phyloP scores from a whole-genome alignment of 1,140 invertebrate species.

The Trissolcus basalis region DNA sequence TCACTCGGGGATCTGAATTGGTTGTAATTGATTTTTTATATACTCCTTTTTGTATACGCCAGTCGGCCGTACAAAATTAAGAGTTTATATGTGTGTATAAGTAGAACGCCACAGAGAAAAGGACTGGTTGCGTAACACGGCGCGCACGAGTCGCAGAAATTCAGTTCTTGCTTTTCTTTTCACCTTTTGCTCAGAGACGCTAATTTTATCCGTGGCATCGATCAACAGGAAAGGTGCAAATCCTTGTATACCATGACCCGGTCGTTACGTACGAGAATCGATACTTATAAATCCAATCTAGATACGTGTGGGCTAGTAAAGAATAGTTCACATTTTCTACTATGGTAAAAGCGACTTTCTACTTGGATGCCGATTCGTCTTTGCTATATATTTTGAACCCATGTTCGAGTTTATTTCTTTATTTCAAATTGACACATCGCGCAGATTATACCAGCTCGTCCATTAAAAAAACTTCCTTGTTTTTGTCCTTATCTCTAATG shows the following conservation, averaged over 20 bases:
- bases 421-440: constrained; percentile 11
- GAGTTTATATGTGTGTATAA: constrained; percentile 23
- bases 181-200: constrained; percentile 54
- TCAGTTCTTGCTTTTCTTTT: constrained; percentile 57
- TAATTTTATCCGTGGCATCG: constrained; percentile 59
- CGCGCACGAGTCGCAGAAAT: constrained; percentile 51
- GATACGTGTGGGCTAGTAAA: constrained; percentile 58
- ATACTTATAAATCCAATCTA: constrained; percentile 60
- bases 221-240: constrained; percentile 60
- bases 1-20: not conserved
- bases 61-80: constrained; percentile 24
- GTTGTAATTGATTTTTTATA: constrained; percentile 1
- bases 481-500: too few relatives aligned
- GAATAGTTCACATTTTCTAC: constrained; percentile 55
- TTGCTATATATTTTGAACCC: constrained; percentile 35
- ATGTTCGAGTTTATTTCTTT: constrained; percentile 37
- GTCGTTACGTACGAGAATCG: constrained; percentile 57
- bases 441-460: not conserved
- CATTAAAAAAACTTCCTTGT: not conserved
- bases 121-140: constrained; percentile 36
- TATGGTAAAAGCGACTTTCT: constrained; percentile 54
- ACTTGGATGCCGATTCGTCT: constrained; percentile 45
- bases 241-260: constrained; percentile 59
- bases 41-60: not conserved
- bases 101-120: constrained; percentile 27